A percentile compares a stretch with the other conserved stretches of the same genome.
Conservation (phyloP, 1,140 invertebrate species). For the Zophobas atratus region DNA sequence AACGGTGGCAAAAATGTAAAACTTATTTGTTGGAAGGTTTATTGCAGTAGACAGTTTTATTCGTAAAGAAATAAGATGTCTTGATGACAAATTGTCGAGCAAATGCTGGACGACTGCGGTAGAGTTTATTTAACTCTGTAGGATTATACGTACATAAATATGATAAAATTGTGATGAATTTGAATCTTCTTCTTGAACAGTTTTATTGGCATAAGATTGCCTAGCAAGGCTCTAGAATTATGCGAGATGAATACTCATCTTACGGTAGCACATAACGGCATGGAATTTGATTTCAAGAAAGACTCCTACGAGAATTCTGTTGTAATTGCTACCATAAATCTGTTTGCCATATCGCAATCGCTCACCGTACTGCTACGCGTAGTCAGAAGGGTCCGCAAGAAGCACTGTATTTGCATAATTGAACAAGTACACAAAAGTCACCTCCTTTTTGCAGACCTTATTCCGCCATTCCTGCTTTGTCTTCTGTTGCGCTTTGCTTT, state of each 20-base stretch:
- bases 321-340: conserved; percentile 54
- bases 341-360: conserved; percentile 53
- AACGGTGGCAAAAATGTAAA: neutral
- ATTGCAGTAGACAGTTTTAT: conserved; percentile 44
- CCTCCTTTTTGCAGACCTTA: conserved; percentile 51
- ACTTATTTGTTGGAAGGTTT: conserved; percentile 33
- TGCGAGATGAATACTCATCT: conserved; percentile 45
- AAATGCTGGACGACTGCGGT: conserved; percentile 35
- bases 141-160: conserved; percentile 46
- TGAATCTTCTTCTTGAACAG: conserved; percentile 45
- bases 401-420: conserved; percentile 55
- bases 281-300: conserved; percentile 49
- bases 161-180: conserved; percentile 48
- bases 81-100: conserved; percentile 45
- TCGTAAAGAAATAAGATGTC: conserved; percentile 46
- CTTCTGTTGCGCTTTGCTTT: conserved; percentile 41
- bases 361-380: conserved; percentile 47
- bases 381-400: conserved; percentile 51
- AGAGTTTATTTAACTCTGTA: conserved; percentile 44
- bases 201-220: conserved; percentile 47
- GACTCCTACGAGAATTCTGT: conserved; percentile 48
- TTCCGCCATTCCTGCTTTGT: conserved; percentile 54
- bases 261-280: conserved; percentile 37
- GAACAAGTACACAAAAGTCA: conserved; percentile 56
- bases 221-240: conserved; percentile 36